phyloP scores from a whole-genome alignment of 1,140 invertebrate genomes.

The Zaprionus africanus region DNA sequence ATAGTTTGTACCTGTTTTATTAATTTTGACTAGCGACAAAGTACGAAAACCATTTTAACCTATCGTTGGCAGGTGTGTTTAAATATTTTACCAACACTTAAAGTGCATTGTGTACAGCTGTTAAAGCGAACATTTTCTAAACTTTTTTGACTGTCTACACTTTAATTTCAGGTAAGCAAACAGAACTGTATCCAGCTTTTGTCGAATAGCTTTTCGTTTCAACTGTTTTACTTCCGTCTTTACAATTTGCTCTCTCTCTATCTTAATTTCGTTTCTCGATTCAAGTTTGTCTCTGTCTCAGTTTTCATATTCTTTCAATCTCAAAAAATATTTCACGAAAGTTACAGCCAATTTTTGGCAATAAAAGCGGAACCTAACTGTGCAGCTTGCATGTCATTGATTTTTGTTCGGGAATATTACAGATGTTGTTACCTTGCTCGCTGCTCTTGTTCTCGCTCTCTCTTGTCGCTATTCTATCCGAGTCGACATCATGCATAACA shows the following conservation, averaged over 20 bases:
- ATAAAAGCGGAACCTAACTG: background rate
- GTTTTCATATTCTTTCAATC: background rate
- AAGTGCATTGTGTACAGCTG: too few relatives aligned
- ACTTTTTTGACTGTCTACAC: too few relatives aligned
- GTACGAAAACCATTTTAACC: too few relatives aligned
- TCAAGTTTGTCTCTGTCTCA: background rate
- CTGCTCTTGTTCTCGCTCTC: slow-evolving; percentile 12
- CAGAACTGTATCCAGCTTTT: too few relatives aligned
- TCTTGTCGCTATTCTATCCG: slow-evolving; percentile 31
- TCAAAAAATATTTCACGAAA: background rate
- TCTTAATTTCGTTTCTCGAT: background rate
- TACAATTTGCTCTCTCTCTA: background rate
- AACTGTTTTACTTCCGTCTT: too few relatives aligned
- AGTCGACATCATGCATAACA: slow-evolving; percentile 65
- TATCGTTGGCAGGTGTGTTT: too few relatives aligned
- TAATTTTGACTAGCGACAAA: too few relatives aligned
- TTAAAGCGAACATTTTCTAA: too few relatives aligned
- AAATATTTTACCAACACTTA: too few relatives aligned
- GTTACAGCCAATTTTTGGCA: background rate
- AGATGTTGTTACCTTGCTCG: slow-evolving; percentile 8
- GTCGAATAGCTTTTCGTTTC: too few relatives aligned
- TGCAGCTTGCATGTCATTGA: slow-evolving; percentile 1
- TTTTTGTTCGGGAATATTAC: background rate
- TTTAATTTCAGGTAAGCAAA: too few relatives aligned
- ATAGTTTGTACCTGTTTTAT: too few relatives aligned